Evolutionary conservation across 2,113 vertebrate species (phyloP).

Genomic region (Leptosomus discolor): DNA sequence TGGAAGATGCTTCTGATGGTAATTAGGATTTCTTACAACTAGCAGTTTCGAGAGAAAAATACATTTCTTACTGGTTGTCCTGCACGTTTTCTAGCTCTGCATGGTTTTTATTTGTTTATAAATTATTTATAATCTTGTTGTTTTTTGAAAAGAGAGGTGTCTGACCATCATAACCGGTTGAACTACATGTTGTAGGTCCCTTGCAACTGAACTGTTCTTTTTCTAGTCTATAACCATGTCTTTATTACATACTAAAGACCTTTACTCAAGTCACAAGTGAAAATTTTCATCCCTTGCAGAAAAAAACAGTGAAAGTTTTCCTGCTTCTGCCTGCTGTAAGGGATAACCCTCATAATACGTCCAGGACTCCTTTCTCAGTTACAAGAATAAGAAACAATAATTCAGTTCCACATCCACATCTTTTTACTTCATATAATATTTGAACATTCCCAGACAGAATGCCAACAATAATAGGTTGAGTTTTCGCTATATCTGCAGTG

Average conservation of each 20-base stretch:
- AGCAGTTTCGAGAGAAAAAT: not conserved
- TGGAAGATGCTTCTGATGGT: not conserved
- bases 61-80: not conserved
- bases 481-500: not conserved
- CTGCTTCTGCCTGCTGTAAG: not conserved
- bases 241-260: not conserved
- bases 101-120: not conserved
- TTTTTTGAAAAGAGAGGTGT: not conserved
- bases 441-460: not conserved
- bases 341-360: not conserved
- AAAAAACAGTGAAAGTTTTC: not conserved
- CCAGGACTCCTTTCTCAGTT: not conserved
- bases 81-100: not conserved
- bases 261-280: not conserved
- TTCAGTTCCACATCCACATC: not conserved
- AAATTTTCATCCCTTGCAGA: not conserved
- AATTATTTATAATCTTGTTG: not conserved
- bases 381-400: not conserved
- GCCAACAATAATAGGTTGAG: not conserved
- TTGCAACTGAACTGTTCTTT: not conserved
- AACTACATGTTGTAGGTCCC: not conserved
- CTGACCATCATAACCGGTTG: not conserved
- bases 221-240: not conserved
- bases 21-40: not conserved
- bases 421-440: not conserved